Percentiles rank a stretch among this genome's conserved stretches.
Evolutionary conservation across 2,113 vertebrate genomes (phyloP).

Genomic region (Macrotis lagotis): DNA sequence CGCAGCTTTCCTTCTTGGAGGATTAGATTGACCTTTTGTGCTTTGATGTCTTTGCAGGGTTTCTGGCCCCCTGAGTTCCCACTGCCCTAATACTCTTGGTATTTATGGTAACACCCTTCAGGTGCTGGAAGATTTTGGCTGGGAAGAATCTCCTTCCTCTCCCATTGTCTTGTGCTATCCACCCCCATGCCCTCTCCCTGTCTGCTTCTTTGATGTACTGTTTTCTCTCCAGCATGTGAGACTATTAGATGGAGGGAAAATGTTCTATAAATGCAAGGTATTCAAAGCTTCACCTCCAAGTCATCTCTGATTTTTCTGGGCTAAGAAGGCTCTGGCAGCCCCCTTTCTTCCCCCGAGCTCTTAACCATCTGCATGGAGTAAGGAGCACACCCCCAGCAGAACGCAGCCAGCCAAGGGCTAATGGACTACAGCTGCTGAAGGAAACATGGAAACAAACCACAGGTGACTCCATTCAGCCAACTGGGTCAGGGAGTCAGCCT

Average conservation of each 20-base stretch:
- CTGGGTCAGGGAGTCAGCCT: neutral
- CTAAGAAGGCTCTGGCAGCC: neutral
- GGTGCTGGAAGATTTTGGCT: slow-evolving; percentile 12
- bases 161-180: neutral
- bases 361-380: neutral
- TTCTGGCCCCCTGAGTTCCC: neutral
- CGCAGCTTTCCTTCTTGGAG: slow-evolving; percentile 40
- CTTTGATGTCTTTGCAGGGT: slow-evolving; percentile 20
- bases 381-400: neutral
- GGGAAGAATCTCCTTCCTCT: neutral
- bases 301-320: neutral
- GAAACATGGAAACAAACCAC: neutral
- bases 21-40: neutral
- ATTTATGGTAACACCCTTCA: slow-evolving; percentile 33
- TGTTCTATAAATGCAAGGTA: slow-evolving; percentile 27
- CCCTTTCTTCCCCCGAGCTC: neutral
- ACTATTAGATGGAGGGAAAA: neutral
- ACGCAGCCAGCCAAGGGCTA: neutral
- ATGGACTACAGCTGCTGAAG: slow-evolving; percentile 4
- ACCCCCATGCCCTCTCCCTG: neutral
- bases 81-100: slow-evolving; percentile 11
- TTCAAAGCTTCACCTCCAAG: slow-evolving; percentile 12
- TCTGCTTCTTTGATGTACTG: neutral
- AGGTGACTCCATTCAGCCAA: neutral
- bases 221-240: slow-evolving; percentile 35